phyloP scores from a whole-genome alignment of 2,888 invertebrate genomes.

The Melolontha melolontha region DNA sequence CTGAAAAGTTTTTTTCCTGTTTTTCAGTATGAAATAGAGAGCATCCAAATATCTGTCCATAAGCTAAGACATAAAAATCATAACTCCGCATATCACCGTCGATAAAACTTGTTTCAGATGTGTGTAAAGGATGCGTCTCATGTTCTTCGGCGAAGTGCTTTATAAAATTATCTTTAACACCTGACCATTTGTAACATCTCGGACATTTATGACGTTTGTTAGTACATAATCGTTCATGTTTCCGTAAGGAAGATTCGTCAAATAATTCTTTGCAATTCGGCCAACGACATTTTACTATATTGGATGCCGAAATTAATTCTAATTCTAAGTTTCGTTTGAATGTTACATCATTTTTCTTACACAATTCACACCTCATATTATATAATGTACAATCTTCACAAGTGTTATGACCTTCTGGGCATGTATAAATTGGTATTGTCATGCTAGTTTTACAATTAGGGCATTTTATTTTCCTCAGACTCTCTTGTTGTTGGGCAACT shows the following conservation, averaged over 20 bases:
- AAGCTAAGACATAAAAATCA: constrained; percentile 37
- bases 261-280: constrained; percentile 24
- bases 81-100: constrained; percentile 5
- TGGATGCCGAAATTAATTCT: constrained; percentile 27
- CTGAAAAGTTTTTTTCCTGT: constrained; percentile 33
- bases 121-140: constrained; percentile 25
- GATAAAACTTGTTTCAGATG: constrained; percentile 21
- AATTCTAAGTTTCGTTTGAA: constrained; percentile 27
- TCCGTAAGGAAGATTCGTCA: constrained; percentile 22
- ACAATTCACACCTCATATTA: constrained; percentile 33
- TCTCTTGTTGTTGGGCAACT: constrained; percentile 19
- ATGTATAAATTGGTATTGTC: constrained; percentile 40
- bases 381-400: constrained; percentile 40
- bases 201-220: constrained; percentile 39
- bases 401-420: constrained; percentile 36
- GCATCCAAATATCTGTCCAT: constrained; percentile 39
- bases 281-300: constrained; percentile 39
- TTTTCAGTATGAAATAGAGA: constrained; percentile 29
- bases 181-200: constrained; percentile 31
- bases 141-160: constrained; percentile 39
- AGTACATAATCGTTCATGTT: constrained; percentile 37
- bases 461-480: constrained; percentile 38
- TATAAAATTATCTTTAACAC: constrained; percentile 27
- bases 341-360: constrained; percentile 18
- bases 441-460: constrained; percentile 33